Percentiles rank a stretch among this genome's conserved stretches.
Conservation (phyloP, 2,888 invertebrate species). For the Slavum lentiscoides region DNA sequence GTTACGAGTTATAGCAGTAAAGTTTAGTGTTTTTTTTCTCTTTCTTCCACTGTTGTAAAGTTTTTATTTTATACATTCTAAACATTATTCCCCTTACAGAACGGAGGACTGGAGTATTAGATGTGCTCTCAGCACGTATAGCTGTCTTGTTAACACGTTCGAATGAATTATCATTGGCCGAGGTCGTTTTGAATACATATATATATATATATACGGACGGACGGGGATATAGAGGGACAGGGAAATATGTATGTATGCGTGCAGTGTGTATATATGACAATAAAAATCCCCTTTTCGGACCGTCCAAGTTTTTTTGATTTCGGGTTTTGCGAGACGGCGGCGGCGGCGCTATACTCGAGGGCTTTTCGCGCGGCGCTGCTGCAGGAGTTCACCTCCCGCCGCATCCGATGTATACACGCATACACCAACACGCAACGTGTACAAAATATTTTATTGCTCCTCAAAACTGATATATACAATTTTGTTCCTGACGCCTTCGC, state of each 20-base stretch:
- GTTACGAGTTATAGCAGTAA: slow-evolving; percentile 42
- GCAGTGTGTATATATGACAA: slow-evolving; percentile 2
- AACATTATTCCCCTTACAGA: slow-evolving; percentile 43
- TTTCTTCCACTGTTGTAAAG: slow-evolving; percentile 48
- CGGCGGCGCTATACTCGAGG: slow-evolving; percentile 30
- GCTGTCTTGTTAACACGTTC: slow-evolving; percentile 52
- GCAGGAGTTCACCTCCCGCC: not conserved
- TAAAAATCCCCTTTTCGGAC: slow-evolving; percentile 53
- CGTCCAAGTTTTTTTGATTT: slow-evolving; percentile 48
- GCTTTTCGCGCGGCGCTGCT: slow-evolving; percentile 5
- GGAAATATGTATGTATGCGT: slow-evolving; percentile 11
- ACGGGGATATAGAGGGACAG: not conserved
- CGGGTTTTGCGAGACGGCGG: slow-evolving; percentile 3
- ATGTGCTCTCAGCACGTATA: slow-evolving; percentile 30
- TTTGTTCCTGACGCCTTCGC: slow-evolving; percentile 49
- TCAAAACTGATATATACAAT: slow-evolving; percentile 51
- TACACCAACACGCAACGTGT: slow-evolving; percentile 47
- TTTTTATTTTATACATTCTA: slow-evolving; percentile 41
- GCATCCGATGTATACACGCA: not conserved
- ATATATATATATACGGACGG: too few species aligned
- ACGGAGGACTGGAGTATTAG: slow-evolving; percentile 24
- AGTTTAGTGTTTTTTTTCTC: slow-evolving; percentile 1
- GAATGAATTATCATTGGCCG: slow-evolving; percentile 52
- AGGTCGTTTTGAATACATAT: slow-evolving; percentile 43
- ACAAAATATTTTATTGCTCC: slow-evolving; percentile 50